phyloP scores from a whole-genome alignment of 1,140 invertebrate species.

The Akabosia matsudoensis region DNA sequence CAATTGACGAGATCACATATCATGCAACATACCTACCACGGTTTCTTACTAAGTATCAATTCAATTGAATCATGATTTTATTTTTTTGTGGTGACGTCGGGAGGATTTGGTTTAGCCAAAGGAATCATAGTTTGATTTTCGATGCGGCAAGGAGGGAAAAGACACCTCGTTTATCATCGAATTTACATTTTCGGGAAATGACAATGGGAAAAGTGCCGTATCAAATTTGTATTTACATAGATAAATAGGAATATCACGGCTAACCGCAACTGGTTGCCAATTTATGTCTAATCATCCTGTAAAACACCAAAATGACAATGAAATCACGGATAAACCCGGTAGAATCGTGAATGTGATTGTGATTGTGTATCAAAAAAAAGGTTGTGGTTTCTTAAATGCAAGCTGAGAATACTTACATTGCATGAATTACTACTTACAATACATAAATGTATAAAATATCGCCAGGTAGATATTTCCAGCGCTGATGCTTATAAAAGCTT shows the following conservation, averaged over 20 bases:
- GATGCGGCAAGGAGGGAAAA: neutral
- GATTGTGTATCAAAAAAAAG: neutral
- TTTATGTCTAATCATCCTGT: slow-evolving; percentile 4
- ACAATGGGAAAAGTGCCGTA: neutral
- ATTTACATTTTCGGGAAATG: neutral
- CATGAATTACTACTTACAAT: neutral
- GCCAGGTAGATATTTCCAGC: neutral
- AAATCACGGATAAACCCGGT: slow-evolving; percentile 12
- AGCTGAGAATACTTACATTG: neutral
- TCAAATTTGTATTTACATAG: neutral
- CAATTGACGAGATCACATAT: too few species aligned
- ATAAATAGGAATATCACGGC: neutral
- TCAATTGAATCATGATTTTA: too few species aligned
- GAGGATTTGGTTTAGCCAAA: too few species aligned
- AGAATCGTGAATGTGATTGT: neutral
- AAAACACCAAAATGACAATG: neutral
- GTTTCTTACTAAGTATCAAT: too few species aligned
- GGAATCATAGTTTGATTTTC: too few species aligned
- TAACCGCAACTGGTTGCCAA: neutral
- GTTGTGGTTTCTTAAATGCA: too few species aligned
- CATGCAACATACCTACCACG: too few species aligned
- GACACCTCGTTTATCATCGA: neutral
- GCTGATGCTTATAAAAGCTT: neutral
- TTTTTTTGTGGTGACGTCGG: too few species aligned
- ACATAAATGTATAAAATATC: neutral